Evolutionary conservation across 2,113 vertebrate genomes (phyloP).

Genomic region (Myrmecobius fasciatus): DNA sequence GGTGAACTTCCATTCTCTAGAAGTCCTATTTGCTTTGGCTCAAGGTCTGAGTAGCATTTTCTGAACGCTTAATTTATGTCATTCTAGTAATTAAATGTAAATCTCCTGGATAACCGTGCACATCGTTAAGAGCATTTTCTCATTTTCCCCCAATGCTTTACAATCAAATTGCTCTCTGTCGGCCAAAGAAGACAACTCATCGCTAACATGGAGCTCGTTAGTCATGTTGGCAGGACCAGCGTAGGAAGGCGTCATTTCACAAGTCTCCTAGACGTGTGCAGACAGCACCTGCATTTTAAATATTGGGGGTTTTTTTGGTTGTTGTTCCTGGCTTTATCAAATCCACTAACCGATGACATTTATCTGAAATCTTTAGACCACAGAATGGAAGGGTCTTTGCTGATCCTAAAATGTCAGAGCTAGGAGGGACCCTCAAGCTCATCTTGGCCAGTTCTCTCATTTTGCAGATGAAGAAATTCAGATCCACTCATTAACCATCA

Average conservation of each 20-base stretch:
- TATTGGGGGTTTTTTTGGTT: neutral
- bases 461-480: neutral
- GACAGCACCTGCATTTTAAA: neutral
- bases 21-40: constrained; percentile 76
- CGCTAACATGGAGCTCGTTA: neutral
- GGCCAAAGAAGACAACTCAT: neutral
- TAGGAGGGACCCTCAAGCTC: neutral
- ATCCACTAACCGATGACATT: neutral
- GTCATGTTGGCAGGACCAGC: neutral
- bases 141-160: constrained; percentile 5
- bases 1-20: constrained; percentile 50
- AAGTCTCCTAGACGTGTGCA: neutral
- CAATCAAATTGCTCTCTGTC: constrained; percentile 9
- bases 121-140: constrained; percentile 40
- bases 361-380: neutral
- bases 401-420: neutral
- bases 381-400: neutral
- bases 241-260: neutral
- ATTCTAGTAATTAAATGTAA: constrained; percentile 73
- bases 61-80: constrained; percentile 63
- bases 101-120: constrained; percentile 74
- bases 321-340: neutral
- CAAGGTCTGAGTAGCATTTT: constrained; percentile 71
- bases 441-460: neutral
- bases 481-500: neutral